These are phyloP conservation scores for Verasper variegatus DNA, from an alignment of 2,113 vertebrate species.

Conservation along the genomic window DNA sequence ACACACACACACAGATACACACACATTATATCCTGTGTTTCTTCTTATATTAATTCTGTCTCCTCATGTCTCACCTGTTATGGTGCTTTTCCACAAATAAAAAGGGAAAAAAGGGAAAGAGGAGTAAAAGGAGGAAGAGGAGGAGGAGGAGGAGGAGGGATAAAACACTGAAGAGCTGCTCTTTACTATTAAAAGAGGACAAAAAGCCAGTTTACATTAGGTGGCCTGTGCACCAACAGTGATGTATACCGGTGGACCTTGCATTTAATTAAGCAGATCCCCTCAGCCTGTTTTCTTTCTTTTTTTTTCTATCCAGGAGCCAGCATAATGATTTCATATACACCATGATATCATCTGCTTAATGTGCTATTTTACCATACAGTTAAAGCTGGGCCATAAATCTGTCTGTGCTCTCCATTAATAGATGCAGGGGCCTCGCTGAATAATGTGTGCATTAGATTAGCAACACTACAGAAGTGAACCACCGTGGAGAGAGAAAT, in stretches of 20 bases:
- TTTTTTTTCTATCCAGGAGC: constrained; percentile 58
- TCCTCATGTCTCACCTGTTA: too few relatives aligned
- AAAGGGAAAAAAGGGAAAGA: background rate
- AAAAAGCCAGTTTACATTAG: constrained; percentile 71
- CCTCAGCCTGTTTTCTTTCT: constrained; percentile 53
- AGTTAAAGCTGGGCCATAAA: constrained; percentile 84
- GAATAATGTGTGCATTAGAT: constrained; percentile 83
- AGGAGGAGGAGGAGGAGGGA: background rate
- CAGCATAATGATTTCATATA: constrained; percentile 83
- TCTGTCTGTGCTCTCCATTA: constrained; percentile 77
- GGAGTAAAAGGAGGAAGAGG: background rate
- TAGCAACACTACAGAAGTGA: constrained; percentile 68
- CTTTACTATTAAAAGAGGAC: constrained; percentile 53
- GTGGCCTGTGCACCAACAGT: constrained; percentile 63
- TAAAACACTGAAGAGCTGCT: constrained; percentile 61
- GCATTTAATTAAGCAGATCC: constrained; percentile 82
- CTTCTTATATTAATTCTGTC: too few relatives aligned
- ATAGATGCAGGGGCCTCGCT: constrained; percentile 73
- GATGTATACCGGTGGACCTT: constrained; percentile 77
- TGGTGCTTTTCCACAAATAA: too few relatives aligned
- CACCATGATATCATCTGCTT: constrained; percentile 84
- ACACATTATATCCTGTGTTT: too few relatives aligned
- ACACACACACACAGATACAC: too few relatives aligned
- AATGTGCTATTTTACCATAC: constrained; percentile 85
- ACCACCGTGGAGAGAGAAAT: constrained; percentile 68